Conservation (phyloP, 1,140 invertebrate species). For the Euschistus heros region DNA sequence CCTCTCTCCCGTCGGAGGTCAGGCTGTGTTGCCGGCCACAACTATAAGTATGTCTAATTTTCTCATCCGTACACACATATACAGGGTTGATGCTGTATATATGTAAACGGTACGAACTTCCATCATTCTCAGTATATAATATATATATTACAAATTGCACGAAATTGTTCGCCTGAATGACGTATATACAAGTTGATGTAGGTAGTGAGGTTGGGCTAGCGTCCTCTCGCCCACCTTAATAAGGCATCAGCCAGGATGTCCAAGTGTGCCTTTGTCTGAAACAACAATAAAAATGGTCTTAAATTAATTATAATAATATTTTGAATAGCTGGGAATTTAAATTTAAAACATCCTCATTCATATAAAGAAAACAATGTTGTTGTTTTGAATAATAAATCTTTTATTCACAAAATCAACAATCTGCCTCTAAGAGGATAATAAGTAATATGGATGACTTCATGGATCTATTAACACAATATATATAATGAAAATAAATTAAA, state of each 20-base stretch:
- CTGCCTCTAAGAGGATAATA: too few relatives aligned
- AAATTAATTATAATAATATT: neutral
- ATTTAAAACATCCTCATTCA: too few relatives aligned
- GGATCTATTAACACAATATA: too few relatives aligned
- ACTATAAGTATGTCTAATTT: constrained; percentile 6
- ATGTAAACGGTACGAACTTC: constrained; percentile 2
- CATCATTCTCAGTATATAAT: constrained; percentile 12
- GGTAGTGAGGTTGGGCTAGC: constrained; percentile 42
- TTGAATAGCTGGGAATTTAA: too few relatives aligned
- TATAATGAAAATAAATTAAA: too few relatives aligned
- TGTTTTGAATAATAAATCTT: too few relatives aligned
- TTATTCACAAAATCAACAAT: too few relatives aligned
- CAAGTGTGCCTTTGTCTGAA: constrained; percentile 87
- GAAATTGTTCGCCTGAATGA: neutral
- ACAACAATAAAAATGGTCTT: constrained; percentile 32
- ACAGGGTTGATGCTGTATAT: neutral
- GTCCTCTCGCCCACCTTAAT: constrained; percentile 81
- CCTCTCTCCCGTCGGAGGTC: constrained; percentile 1
- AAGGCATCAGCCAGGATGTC: constrained; percentile 86
- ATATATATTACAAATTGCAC: constrained; percentile 13
- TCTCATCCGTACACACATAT: constrained; percentile 1
- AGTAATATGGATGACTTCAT: too few relatives aligned
- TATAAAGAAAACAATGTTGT: too few relatives aligned
- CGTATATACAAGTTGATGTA: constrained; percentile 5
- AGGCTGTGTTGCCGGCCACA: constrained; percentile 14